Evolutionary conservation across 2,797 vertebrate genomes (phyloP).

Genomic region (Hyperoplus immaculatus): DNA sequence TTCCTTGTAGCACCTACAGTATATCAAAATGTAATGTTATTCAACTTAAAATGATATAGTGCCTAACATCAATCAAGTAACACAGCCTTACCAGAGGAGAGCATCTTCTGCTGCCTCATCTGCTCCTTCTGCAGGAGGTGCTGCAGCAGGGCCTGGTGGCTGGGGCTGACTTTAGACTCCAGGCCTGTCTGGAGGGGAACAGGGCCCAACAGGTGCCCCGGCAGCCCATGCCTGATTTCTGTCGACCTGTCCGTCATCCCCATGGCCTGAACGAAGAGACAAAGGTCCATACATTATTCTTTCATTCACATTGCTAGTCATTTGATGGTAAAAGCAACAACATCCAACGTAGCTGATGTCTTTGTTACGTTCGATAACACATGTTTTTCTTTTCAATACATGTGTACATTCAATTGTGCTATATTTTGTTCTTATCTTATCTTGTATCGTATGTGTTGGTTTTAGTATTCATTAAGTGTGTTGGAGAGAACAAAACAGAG

Average conservation of each 20-base stretch:
- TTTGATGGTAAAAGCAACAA: too few species aligned
- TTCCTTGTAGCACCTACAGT: not conserved
- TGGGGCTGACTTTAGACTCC: constrained; percentile 95
- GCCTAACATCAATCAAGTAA: not conserved
- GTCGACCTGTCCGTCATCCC: constrained; percentile 92
- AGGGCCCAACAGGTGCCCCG: constrained; percentile 90
- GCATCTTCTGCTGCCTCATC: constrained; percentile 96
- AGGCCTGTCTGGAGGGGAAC: constrained; percentile 88
- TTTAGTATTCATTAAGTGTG: too few species aligned
- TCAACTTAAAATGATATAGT: too few species aligned
- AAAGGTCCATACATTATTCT: constrained; percentile 1
- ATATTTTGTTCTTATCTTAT: too few species aligned
- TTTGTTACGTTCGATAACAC: too few species aligned
- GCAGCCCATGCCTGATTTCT: constrained; percentile 90
- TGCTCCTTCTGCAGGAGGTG: constrained; percentile 98
- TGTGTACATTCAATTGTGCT: too few species aligned
- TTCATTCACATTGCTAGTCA: not conserved
- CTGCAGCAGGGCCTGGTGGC: constrained; percentile 97
- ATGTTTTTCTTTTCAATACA: too few species aligned
- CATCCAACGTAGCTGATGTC: too few species aligned
- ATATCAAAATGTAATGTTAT: not conserved
- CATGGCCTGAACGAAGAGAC: constrained; percentile 83
- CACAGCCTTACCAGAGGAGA: constrained; percentile 89
- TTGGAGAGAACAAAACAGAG: too few species aligned
- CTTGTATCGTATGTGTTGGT: too few species aligned